These are phyloP conservation scores for Sceloporus undulatus DNA, from an alignment of 2,113 vertebrate species.

Conservation along the genomic window DNA sequence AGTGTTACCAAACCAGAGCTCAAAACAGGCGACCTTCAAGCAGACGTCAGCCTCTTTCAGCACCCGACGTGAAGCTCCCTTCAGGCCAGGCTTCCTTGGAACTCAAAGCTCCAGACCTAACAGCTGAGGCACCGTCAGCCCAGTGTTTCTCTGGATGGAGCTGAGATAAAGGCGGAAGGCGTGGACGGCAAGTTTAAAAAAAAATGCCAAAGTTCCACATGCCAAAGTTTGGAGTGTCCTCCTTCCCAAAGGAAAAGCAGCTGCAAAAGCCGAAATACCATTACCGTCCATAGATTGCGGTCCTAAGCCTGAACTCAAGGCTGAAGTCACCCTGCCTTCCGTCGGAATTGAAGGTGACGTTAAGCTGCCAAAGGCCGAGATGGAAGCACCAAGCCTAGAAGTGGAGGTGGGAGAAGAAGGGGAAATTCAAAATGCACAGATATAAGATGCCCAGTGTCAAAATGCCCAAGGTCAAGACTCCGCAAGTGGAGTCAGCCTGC, in stretches of 20 bases:
- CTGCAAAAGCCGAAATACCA: neutral
- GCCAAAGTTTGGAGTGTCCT: slow-evolving; percentile 51
- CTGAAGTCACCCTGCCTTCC: neutral
- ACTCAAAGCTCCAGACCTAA: neutral
- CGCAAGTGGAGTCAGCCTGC: slow-evolving; percentile 19
- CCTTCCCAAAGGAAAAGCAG: slow-evolving; percentile 34
- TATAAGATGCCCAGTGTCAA: slow-evolving; percentile 43
- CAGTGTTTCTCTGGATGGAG: neutral
- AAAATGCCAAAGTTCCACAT: slow-evolving; percentile 38
- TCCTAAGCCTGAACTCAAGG: slow-evolving; percentile 16
- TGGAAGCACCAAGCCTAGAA: slow-evolving; percentile 18
- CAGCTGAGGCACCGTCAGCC: fast-evolving
- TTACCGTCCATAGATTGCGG: neutral
- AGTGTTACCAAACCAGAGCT: neutral
- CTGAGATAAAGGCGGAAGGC: neutral
- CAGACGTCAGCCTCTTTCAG: neutral
- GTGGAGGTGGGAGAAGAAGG: slow-evolving; percentile 35
- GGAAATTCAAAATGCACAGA: slow-evolving; percentile 36
- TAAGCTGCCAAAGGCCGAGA: slow-evolving; percentile 17
- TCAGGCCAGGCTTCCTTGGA: neutral
- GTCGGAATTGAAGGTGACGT: slow-evolving; percentile 16
- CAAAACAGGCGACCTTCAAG: neutral
- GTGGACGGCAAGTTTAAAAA: slow-evolving; percentile 35
- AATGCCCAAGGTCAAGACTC: slow-evolving; percentile 38
- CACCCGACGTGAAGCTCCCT: neutral